Evolutionary conservation across 1,140 invertebrate species (phyloP).

Genomic region (Meloidogyne floridensis): DNA sequence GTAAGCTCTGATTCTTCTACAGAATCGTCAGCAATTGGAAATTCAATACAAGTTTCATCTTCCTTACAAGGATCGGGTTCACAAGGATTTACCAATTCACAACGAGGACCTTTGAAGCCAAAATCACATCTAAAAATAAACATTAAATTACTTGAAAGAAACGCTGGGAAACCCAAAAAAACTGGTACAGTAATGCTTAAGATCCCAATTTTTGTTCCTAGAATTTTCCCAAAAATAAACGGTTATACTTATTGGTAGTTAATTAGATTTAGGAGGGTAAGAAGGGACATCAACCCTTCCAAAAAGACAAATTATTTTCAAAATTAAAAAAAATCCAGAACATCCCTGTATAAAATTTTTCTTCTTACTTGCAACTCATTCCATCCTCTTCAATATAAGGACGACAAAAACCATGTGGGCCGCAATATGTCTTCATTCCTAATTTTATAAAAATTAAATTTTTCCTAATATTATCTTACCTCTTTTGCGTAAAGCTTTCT

Average conservation of each 20-base stretch:
- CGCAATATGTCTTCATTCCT: conserved; percentile 33
- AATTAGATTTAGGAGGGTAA: too few species aligned
- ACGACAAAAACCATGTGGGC: conserved; percentile 15
- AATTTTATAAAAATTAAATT: background rate
- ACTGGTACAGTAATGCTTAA: too few species aligned
- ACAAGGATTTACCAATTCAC: conserved; percentile 41
- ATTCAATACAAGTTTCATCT: conserved; percentile 40
- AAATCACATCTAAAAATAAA: conserved; percentile 31
- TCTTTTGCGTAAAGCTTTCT: background rate
- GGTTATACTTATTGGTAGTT: too few species aligned
- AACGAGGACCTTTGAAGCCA: conserved; percentile 33
- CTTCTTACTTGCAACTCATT: conserved; percentile 20
- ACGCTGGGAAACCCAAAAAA: too few species aligned
- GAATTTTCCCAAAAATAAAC: too few species aligned
- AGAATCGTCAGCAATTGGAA: conserved; percentile 18
- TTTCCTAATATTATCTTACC: background rate
- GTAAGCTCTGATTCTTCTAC: background rate
- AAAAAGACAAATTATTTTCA: background rate
- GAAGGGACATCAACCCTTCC: too few species aligned
- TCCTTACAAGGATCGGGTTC: conserved; percentile 21
- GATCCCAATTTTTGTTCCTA: too few species aligned
- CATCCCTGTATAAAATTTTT: background rate
- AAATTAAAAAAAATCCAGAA: too few species aligned
- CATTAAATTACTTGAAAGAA: background rate
- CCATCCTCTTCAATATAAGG: conserved; percentile 11